Conservation (phyloP, 2,888 invertebrate species). For the Oeneis ivallda region DNA sequence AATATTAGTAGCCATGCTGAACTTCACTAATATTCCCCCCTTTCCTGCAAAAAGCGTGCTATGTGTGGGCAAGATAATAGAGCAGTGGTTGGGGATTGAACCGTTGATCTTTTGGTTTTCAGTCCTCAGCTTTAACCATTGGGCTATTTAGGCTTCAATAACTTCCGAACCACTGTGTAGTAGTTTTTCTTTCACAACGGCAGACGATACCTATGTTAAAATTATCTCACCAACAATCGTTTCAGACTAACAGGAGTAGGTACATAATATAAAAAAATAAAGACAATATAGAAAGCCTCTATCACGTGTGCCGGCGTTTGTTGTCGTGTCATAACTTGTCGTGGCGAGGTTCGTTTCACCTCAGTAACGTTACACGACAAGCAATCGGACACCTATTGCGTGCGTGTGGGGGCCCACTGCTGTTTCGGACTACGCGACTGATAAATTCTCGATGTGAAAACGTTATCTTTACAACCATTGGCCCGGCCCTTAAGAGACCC, state of each 20-base stretch:
- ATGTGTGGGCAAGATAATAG: too few species aligned
- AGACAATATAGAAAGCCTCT: conserved; percentile 53
- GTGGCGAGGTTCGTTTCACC: conserved; percentile 61
- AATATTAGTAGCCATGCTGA: too few species aligned
- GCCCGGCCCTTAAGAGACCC: neutral
- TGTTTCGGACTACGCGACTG: conserved; percentile 28
- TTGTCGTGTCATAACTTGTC: conserved; percentile 75
- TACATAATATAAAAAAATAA: conserved; percentile 51
- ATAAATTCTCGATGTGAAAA: conserved; percentile 17
- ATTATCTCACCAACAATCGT: conserved; percentile 23
- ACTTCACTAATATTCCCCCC: too few species aligned
- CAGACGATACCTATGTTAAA: conserved; percentile 13
- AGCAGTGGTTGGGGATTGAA: too few species aligned
- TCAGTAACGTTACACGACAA: conserved; percentile 61
- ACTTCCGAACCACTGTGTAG: too few species aligned
- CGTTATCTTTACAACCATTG: conserved; percentile 5
- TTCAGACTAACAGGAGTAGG: conserved; percentile 31
- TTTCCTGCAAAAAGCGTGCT: too few species aligned
- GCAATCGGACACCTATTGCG: conserved; percentile 71
- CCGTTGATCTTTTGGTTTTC: too few species aligned
- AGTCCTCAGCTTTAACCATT: too few species aligned
- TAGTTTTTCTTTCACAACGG: too few species aligned
- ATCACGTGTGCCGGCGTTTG: conserved; percentile 63
- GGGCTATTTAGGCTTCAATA: too few species aligned
- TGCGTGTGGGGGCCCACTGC: conserved; percentile 55